phyloP scores from a whole-genome alignment of 2,888 invertebrate species.

The Mayetiola destructor region DNA sequence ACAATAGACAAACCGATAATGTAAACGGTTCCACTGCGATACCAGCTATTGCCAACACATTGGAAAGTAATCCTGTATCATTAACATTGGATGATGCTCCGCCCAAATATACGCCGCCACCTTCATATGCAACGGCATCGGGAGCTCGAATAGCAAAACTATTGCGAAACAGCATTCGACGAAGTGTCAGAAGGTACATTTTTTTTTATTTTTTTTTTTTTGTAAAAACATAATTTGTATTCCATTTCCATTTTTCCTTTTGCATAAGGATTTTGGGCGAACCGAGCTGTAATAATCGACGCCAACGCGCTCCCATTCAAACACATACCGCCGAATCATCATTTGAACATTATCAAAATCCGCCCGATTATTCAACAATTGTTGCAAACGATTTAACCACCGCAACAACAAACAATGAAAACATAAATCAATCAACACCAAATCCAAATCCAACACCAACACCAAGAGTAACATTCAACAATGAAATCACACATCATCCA shows the following conservation, averaged over 20 bases:
- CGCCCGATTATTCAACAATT: constrained; percentile 28
- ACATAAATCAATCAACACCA: not conserved
- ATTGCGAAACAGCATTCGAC: constrained; percentile 57
- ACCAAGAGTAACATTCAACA: constrained; percentile 21
- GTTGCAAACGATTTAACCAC: constrained; percentile 19
- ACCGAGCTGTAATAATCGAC: constrained; percentile 18
- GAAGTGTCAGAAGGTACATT: constrained; percentile 54
- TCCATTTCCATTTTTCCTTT: not conserved
- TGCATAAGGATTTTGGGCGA: constrained; percentile 21
- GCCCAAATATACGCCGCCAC: constrained; percentile 87
- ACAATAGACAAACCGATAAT: constrained; percentile 14
- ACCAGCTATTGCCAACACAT: constrained; percentile 16
- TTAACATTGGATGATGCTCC: constrained; percentile 55
- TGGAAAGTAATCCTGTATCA: constrained; percentile 23
- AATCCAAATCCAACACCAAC: constrained; percentile 22
- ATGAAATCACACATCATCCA: constrained; percentile 20
- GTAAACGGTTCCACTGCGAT: constrained; percentile 18
- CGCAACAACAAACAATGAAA: not conserved
- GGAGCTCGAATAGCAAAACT: constrained; percentile 67
- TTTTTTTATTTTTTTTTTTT: not conserved
- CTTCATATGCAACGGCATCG: constrained; percentile 82
- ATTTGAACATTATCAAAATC: constrained; percentile 17
- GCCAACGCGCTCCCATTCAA: constrained; percentile 19
- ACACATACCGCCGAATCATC: constrained; percentile 16
- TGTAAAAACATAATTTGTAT: not conserved